Evolutionary conservation across 2,113 vertebrate species (phyloP).

Genomic region (Varanus salvator): DNA sequence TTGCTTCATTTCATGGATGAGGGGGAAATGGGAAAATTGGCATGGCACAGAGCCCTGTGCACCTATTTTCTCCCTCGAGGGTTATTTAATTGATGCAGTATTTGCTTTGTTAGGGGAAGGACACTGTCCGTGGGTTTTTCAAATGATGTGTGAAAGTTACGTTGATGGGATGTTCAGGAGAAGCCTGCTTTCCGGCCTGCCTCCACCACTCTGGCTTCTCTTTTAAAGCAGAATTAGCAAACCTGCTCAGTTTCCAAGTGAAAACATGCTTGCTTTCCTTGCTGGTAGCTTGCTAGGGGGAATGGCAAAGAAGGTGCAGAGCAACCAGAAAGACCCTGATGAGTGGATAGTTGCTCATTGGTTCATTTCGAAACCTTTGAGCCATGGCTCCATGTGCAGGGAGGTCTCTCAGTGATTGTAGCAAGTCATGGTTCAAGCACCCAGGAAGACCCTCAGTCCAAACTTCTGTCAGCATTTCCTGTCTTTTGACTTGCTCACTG

Average conservation of each 20-base stretch:
- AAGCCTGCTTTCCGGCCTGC: constrained; percentile 52
- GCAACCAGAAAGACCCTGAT: neutral
- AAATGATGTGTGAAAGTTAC: constrained; percentile 74
- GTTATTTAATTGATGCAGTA: constrained; percentile 62
- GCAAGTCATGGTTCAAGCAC: neutral
- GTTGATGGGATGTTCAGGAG: constrained; percentile 62
- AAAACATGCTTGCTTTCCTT: neutral
- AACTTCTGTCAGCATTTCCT: neutral
- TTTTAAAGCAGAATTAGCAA: constrained; percentile 59
- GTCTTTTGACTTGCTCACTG: neutral
- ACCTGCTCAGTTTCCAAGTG: constrained; percentile 48
- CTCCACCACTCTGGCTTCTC: constrained; percentile 51
- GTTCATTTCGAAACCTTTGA: neutral
- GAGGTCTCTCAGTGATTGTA: neutral
- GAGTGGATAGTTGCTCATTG: fast-evolving
- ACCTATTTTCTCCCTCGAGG: constrained; percentile 39
- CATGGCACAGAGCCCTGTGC: constrained; percentile 19
- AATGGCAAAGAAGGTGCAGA: neutral
- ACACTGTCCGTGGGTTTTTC: constrained; percentile 54
- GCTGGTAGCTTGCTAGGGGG: fast-evolving
- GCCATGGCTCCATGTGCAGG: no score
- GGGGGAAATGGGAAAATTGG: neutral
- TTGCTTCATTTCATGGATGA: neutral
- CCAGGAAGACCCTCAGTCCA: no score
- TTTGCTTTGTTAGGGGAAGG: constrained; percentile 67